These are phyloP conservation scores for Engystomops pustulosus DNA, from an alignment of 2,113 vertebrate genomes.

Conservation along the genomic window DNA sequence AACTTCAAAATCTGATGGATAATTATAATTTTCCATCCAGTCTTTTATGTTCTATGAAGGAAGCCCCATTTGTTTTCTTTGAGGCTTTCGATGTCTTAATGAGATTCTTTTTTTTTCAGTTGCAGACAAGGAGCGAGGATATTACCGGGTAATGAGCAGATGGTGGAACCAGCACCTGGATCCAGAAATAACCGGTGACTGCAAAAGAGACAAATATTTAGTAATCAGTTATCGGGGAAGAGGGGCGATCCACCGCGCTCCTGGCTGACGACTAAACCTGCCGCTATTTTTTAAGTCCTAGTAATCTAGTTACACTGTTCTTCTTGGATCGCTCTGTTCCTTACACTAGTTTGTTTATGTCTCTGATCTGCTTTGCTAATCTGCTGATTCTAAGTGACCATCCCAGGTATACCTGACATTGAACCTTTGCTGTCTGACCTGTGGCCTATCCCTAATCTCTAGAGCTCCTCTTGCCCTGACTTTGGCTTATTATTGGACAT, in stretches of 20 bases:
- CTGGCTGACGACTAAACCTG: neutral
- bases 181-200: neutral
- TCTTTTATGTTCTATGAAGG: neutral
- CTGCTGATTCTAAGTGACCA: too few relatives aligned
- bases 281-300: conserved; percentile 9
- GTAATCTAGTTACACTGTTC: too few relatives aligned
- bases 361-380: too few relatives aligned
- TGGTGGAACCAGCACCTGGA: neutral
- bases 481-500: too few relatives aligned
- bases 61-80: neutral
- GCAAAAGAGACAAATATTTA: conserved; percentile 10
- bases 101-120: conserved; percentile 10
- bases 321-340: too few relatives aligned
- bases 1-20: neutral
- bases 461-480: too few relatives aligned
- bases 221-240: neutral
- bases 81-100: neutral
- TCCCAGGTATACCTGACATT: too few relatives aligned
- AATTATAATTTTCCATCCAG: neutral
- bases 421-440: too few relatives aligned
- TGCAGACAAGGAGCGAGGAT: conserved; percentile 10
- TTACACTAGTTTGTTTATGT: too few relatives aligned
- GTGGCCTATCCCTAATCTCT: too few relatives aligned
- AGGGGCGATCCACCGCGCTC: neutral
- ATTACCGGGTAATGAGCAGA: conserved; percentile 37